phyloP scores from a whole-genome alignment of 2,113 vertebrate genomes.

The Erpornis zantholeuca region DNA sequence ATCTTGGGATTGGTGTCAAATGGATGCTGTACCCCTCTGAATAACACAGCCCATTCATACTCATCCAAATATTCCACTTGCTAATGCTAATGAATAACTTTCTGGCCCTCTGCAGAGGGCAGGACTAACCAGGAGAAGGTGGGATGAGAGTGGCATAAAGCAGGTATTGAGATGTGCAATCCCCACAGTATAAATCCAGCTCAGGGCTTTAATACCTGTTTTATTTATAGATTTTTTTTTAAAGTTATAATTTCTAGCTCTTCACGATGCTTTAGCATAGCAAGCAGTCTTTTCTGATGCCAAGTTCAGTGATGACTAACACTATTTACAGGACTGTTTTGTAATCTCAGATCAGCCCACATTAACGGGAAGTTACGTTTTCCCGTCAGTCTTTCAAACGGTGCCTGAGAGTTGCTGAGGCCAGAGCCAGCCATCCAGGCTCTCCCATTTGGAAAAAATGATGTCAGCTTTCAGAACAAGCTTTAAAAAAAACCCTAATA shows the following conservation, averaged over 20 bases:
- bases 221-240: not conserved
- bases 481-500: not conserved
- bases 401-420: conserved; percentile 26
- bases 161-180: not conserved
- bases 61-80: conserved; percentile 32
- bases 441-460: not conserved
- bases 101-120: conserved; percentile 4
- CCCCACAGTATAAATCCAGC: not conserved
- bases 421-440: not conserved
- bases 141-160: not conserved
- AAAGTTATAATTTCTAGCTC: not conserved
- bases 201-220: not conserved
- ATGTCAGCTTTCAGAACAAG: not conserved
- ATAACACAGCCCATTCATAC: conserved; percentile 52
- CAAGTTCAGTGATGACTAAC: conserved; percentile 55
- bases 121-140: not conserved
- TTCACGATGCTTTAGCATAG: not conserved
- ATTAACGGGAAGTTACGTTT: conserved; percentile 58
- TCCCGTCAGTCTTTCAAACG: conserved; percentile 11
- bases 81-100: conserved; percentile 23
- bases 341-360: conserved; percentile 60
- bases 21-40: not conserved
- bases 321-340: conserved; percentile 61
- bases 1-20: conserved; percentile 18
- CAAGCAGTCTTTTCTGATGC: conserved; percentile 5